Base-by-base conservation (phyloP, 2,797 vertebrate species). In the Takifugu ocellatus region DNA sequence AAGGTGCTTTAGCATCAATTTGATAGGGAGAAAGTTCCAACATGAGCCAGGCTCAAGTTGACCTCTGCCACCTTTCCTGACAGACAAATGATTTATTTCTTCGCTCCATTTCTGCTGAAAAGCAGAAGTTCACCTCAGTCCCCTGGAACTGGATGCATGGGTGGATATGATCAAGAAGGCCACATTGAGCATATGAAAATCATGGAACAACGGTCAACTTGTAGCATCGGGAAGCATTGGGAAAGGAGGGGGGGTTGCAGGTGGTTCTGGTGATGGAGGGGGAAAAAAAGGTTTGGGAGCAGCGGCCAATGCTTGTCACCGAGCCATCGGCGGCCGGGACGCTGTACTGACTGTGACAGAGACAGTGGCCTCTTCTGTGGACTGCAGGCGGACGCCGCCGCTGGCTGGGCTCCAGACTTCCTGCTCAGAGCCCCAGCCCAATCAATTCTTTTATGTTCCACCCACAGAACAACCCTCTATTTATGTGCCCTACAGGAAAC, bases 401-500 rank as follows among this genome's bases (percentile, higher is more conserved):
- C 79, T 90, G 87, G 88, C 82, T 57, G 7, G 1, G 44, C 67
- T 84, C 86, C 88, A 84, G 59, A 82, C 84, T 87, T 87, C 85
- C 86, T 82, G 83, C 82, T 85, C 83, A 70, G 72, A 83, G 77
- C 61, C 85, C 75, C 83, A 83, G 79, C 63, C 81, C 86, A 87
- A 87, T 89, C 87, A 84, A 81, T 82, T 82, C 84, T 81, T 87
- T 87, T 75, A 87, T 86, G 79, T 0, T 56, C 77, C 74, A 66
- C 68, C 70, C 72, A 63, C 68, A 70, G 75, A 85, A 87, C 80
- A 87, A 87, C 58, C 77, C 75, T 72, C 77, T 71, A 72, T 84
- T 72, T 85, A 79, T 82, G 78, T 57, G 64, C 82, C 64, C 79
- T 64, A 67, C 77, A 78, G 76, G 78, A 84, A 82, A 84, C 16